phyloP scores from a whole-genome alignment of 2,797 vertebrate genomes.

The Hirundo rustica region DNA sequence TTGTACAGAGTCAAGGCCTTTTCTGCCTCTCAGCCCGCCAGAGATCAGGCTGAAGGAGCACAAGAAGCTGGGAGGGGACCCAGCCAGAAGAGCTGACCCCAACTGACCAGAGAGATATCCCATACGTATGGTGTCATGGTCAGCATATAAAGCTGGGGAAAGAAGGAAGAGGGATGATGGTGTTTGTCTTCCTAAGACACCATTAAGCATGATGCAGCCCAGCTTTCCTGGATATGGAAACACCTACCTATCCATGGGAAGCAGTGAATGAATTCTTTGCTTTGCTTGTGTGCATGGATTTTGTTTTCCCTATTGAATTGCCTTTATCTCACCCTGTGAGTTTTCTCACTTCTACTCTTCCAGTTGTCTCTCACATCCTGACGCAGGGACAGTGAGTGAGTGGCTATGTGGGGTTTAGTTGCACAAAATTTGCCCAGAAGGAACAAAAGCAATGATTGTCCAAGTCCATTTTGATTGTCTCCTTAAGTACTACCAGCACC shows the following conservation, averaged over 20 bases:
- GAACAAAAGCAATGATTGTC: slow-evolving; percentile 6
- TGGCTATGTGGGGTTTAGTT: neutral
- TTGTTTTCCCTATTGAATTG: neutral
- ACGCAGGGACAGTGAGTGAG: neutral
- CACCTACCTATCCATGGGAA: neutral
- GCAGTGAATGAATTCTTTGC: neutral
- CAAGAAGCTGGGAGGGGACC: neutral
- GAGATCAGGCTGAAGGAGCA: neutral
- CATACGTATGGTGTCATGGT: too few species aligned
- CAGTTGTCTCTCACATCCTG: neutral
- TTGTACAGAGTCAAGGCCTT: neutral
- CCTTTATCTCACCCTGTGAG: neutral
- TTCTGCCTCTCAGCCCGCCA: neutral
- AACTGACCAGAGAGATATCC: neutral
- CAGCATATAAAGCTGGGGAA: neutral
- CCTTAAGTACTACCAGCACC: neutral
- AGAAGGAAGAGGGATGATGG: neutral
- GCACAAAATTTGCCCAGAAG: neutral
- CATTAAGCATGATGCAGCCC: neutral
- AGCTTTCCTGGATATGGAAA: neutral
- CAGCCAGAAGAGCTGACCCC: neutral
- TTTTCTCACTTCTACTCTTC: neutral
- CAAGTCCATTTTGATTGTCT: slow-evolving; percentile 26
- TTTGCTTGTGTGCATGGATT: neutral
- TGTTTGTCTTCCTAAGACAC: neutral